Evolutionary conservation across 2,797 vertebrate species (phyloP).

Genomic region (Gouania willdenowi): DNA sequence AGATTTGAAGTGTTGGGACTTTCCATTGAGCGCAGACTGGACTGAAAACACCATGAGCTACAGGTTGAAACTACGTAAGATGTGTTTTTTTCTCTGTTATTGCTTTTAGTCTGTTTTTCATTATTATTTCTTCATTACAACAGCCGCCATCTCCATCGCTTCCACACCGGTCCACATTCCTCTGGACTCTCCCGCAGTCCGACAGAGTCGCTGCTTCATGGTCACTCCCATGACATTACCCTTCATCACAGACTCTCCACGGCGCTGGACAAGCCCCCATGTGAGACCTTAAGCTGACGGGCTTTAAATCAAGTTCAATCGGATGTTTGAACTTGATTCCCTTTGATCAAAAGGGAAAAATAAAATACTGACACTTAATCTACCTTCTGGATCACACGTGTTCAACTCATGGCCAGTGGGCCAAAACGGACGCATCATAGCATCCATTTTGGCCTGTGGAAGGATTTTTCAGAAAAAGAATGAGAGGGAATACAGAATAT

Average conservation of each 20-base stretch:
- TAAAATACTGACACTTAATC: no score
- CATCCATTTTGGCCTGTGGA: no score
- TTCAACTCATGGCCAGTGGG: no score
- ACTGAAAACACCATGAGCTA: background rate
- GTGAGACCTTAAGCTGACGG: no score
- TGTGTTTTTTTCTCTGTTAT: background rate
- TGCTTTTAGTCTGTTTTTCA: background rate
- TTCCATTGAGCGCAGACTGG: conserved; percentile 1
- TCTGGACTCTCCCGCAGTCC: conserved; percentile 10
- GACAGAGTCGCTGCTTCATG: conserved; percentile 26
- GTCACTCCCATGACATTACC: conserved; percentile 55
- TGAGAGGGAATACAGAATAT: no score
- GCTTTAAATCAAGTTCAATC: no score
- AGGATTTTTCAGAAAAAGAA: no score
- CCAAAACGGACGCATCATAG: no score
- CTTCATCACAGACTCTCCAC: conserved; percentile 40
- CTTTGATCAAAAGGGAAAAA: no score
- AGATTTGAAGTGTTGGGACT: conserved; percentile 8
- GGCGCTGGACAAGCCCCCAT: conserved; percentile 42
- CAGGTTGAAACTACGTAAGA: conserved; percentile 67
- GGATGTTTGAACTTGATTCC: no score
- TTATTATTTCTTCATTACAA: conserved; percentile 7
- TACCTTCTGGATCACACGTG: no score
- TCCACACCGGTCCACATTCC: conserved; percentile 52
- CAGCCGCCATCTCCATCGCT: conserved; percentile 56